Evolutionary conservation across 2,113 vertebrate genomes (phyloP), one percentile per base, ranked within the genome.

Genomic region (Coracopsis vasa): DNA sequence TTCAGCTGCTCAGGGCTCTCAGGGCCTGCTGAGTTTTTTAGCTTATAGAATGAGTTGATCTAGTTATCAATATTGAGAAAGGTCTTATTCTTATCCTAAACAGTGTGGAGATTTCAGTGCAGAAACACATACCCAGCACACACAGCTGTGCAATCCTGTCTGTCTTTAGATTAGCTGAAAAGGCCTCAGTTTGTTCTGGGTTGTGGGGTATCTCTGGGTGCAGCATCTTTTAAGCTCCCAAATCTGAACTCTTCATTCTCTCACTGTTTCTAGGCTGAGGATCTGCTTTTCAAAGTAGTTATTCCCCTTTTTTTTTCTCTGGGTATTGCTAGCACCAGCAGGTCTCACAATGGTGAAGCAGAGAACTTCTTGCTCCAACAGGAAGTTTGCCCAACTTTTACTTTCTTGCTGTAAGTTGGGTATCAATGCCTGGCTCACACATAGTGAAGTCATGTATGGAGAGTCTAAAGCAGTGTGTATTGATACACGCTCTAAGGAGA

Each of bases 91-190:
- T 85, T 80, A 48, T 20, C 39, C 37, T 69, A 72, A 84, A 41
- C 4, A 2, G 2, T 16, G 23, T 16, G 23, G 61, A 69, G 10
- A 4, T 7, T 29, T 72, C 47, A 79, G 58, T 1, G 1, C 1
- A 19, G 54, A 80, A 64, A 27, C 23, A 39, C 6, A 3, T 33
- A 35, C 0, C 0, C 17, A 53, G 53, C 28, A 54, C 12, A 41
- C 29, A 19, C 7, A 44, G 9, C 45, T 37, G 8, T 50, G 23
- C 45, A 56, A 10, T 53, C 47, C n/a, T 80, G 19, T 35, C 62
- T 47, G 54, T 27, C 31, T 17, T 60, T 12, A 73, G 7, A 19
- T 48, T 23, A 56, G 33, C 39, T 72, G 70, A 51, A 93, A 90
- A 90, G 12, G 6, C 25, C 18, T 1, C 14, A 8, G 71, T 87